A percentile compares a stretch with the other conserved stretches of the same genome.
Conservation (phyloP, 2,888 invertebrate species). For the Alentia gelatinosa region DNA sequence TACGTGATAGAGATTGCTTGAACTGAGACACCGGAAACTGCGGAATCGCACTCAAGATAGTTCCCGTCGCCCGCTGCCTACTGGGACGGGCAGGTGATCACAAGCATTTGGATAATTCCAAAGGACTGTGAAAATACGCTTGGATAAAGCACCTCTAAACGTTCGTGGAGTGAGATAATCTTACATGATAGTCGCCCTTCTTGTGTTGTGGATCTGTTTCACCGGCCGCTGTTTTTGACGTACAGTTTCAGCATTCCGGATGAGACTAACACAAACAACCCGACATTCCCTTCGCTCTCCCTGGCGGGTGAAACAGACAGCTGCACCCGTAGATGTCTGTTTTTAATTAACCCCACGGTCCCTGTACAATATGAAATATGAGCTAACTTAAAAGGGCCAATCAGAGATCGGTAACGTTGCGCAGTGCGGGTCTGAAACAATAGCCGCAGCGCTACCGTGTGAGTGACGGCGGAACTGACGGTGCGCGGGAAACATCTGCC, state of each 20-base stretch:
- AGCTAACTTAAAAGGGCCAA: slow-evolving; percentile 3
- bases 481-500: not conserved
- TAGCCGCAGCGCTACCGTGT: not conserved
- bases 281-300: not conserved
- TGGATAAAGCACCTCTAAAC: not conserved
- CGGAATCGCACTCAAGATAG: too few species aligned
- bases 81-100: too few species aligned
- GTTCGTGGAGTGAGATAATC: not conserved
- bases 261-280: not conserved
- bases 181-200: not conserved
- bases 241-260: not conserved
- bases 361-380: slow-evolving; percentile 14
- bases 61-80: too few species aligned
- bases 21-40: too few species aligned
- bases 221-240: not conserved
- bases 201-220: not conserved
- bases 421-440: slow-evolving; percentile 33
- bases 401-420: slow-evolving; percentile 31
- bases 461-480: slow-evolving; percentile 14
- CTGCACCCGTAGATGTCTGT: not conserved
- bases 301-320: not conserved
- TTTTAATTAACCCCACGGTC: slow-evolving; percentile 25
- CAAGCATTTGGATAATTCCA: too few species aligned
- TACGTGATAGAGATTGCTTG: too few species aligned
- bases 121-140: not conserved